Evolutionary conservation across 2,113 vertebrate species (phyloP).

Genomic region (Psephotus haematonotus): DNA sequence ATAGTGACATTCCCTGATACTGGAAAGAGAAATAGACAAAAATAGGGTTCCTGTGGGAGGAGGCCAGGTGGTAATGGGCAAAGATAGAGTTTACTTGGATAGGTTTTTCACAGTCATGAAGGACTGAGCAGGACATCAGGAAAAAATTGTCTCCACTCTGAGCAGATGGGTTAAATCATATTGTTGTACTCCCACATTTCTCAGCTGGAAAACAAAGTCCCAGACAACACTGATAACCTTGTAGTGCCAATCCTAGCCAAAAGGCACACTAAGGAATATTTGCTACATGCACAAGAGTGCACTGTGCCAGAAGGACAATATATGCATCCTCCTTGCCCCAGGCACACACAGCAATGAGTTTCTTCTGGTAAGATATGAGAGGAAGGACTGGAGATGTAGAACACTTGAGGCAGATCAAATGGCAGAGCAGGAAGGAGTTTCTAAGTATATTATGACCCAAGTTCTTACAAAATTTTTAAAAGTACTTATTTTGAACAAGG

Average conservation of each 20-base stretch:
- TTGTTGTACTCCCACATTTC: not conserved
- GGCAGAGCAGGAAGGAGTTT: not conserved
- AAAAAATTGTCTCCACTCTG: not conserved
- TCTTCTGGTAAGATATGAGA: not conserved
- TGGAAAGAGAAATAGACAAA: not conserved
- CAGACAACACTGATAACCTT: not conserved
- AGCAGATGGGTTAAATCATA: not conserved
- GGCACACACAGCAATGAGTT: not conserved
- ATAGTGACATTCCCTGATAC: not conserved
- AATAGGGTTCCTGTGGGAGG: not conserved
- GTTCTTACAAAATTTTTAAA: not conserved
- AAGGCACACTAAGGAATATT: not conserved
- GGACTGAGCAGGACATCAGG: not conserved
- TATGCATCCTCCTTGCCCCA: not conserved
- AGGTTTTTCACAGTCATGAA: not conserved
- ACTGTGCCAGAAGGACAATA: not conserved
- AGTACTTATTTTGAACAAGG: not conserved
- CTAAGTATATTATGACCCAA: not conserved
- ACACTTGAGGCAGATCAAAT: not conserved
- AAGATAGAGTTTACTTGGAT: not conserved
- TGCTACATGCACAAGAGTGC: not conserved
- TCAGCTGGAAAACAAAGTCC: not conserved
- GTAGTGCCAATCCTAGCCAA: not conserved
- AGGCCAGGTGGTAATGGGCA: not conserved
- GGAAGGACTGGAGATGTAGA: not conserved